Conservation (phyloP, 2,797 vertebrate genomes). For the Orestias chungarensis region DNA sequence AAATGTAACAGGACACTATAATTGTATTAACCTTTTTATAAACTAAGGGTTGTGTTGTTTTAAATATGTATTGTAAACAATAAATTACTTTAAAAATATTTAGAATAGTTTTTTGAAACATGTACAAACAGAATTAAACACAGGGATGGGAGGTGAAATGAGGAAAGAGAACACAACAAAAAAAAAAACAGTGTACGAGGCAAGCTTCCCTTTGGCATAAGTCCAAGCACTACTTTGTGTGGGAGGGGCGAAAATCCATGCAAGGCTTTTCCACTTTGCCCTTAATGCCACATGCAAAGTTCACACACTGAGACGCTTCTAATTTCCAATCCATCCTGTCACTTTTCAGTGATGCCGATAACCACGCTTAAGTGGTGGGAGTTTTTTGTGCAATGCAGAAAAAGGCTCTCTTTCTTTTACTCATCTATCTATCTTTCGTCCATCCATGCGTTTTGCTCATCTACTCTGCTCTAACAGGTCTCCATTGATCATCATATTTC, state of each 20-base stretch:
- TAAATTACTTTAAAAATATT: too few species aligned
- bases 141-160: conserved; percentile 8
- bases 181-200: neutral
- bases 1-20: neutral
- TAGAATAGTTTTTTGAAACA: too few species aligned
- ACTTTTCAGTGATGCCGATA: conserved; percentile 27
- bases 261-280: conserved; percentile 58
- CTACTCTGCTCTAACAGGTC: conserved; percentile 68
- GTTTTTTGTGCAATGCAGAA: neutral
- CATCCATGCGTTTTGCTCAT: conserved; percentile 47
- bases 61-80: too few species aligned
- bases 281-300: conserved; percentile 50
- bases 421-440: conserved; percentile 22
- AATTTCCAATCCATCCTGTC: conserved; percentile 18
- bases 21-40: neutral
- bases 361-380: neutral
- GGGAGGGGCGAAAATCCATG: conserved; percentile 59
- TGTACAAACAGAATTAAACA: too few species aligned
- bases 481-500: conserved; percentile 81
- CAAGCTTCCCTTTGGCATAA: conserved; percentile 27
- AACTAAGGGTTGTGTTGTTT: too few species aligned
- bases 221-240: conserved; percentile 52
- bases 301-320: conserved; percentile 35
- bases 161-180: conserved; percentile 6
- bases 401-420: conserved; percentile 12